phyloP scores from a whole-genome alignment of 2,888 invertebrate species.

The Gari tellinella region DNA sequence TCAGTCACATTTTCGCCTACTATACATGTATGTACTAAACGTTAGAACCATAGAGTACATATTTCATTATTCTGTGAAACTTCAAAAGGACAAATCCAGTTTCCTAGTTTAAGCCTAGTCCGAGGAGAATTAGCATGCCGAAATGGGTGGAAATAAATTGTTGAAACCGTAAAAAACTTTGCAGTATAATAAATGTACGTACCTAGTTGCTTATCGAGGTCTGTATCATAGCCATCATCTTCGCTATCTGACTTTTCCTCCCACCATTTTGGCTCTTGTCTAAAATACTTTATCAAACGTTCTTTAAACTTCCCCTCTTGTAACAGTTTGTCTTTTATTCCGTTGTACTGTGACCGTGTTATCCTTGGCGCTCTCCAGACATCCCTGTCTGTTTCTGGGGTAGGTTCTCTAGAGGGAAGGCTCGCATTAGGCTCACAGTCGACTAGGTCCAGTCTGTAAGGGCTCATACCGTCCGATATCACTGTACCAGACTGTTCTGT shows the following conservation, averaged over 20 bases:
- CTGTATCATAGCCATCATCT: conserved; percentile 51
- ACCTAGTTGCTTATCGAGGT: conserved; percentile 50
- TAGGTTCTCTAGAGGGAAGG: conserved; percentile 5
- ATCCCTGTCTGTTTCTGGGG: conserved; percentile 3
- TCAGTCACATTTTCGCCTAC: no score
- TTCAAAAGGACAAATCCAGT: no score
- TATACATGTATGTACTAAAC: no score
- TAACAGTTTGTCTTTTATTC: conserved; percentile 29
- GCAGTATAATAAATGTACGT: conserved; percentile 5
- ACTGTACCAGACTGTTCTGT: not conserved
- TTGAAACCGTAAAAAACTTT: no score
- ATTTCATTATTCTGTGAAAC: no score
- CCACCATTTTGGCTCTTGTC: conserved; percentile 28
- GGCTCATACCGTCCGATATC: conserved; percentile 10
- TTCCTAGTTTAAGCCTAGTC: no score
- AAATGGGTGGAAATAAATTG: no score
- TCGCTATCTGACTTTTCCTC: conserved; percentile 39
- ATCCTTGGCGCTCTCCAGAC: conserved; percentile 38
- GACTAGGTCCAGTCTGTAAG: conserved; percentile 23
- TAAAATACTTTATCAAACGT: conserved; percentile 36
- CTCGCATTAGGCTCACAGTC: conserved; percentile 12
- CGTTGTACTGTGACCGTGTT: conserved; percentile 14
- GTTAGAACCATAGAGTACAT: no score
- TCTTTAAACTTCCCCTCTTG: conserved; percentile 48
- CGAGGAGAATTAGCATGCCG: no score